Evolutionary conservation across 1,140 invertebrate genomes (phyloP).

Genomic region (Cheumatopsyche charites): DNA sequence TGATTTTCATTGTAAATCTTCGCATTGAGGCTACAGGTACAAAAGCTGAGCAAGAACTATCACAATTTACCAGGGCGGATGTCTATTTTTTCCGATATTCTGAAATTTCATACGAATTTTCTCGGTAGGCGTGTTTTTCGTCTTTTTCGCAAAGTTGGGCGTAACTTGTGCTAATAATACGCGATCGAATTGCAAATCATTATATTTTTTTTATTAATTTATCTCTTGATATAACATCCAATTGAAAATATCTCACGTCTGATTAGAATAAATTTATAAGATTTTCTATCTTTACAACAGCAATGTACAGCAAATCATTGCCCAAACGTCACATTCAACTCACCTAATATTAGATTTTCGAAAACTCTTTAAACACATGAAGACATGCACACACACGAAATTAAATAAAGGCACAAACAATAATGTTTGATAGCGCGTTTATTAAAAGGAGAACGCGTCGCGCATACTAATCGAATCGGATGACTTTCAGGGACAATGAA

Average conservation of each 20-base stretch:
- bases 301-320: too few relatives aligned
- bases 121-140: slow-evolving; percentile 22
- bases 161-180: slow-evolving; percentile 16
- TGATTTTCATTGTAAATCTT: neutral
- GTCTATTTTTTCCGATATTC: neutral
- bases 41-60: too few relatives aligned
- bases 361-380: too few relatives aligned
- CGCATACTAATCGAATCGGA: neutral
- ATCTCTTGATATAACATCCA: neutral
- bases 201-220: neutral
- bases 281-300: too few relatives aligned
- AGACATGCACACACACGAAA: too few relatives aligned
- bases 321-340: too few relatives aligned
- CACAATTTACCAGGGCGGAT: too few relatives aligned
- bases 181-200: slow-evolving; percentile 5
- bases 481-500: slow-evolving; percentile 22
- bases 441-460: neutral
- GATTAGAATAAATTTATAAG: too few relatives aligned
- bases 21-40: too few relatives aligned
- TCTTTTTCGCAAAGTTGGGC: neutral
- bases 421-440: neutral
- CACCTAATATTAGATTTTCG: too few relatives aligned
- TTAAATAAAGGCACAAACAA: too few relatives aligned
- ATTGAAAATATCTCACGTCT: too few relatives aligned
- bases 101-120: slow-evolving; percentile 17